Evolutionary conservation across 2,113 vertebrate genomes (phyloP).

Genomic region (Nycticorax nycticorax): DNA sequence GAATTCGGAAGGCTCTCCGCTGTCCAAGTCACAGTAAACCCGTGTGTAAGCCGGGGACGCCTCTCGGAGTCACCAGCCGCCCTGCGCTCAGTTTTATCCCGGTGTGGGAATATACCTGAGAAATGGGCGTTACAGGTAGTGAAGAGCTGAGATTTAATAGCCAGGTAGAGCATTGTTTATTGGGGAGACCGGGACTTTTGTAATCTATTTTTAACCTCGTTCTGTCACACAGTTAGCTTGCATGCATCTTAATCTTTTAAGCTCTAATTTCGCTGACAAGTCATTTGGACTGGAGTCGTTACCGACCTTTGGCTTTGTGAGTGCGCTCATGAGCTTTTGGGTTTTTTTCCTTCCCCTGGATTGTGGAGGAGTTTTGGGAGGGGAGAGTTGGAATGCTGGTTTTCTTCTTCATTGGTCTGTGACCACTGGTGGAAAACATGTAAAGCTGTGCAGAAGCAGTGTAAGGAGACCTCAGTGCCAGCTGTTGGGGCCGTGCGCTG

Average conservation of each 20-base stretch:
- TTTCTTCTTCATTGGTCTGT: background rate
- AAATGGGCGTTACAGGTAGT: background rate
- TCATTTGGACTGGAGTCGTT: conserved; percentile 40
- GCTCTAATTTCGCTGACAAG: conserved; percentile 67
- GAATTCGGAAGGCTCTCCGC: background rate
- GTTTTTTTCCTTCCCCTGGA: background rate
- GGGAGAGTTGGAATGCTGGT: background rate
- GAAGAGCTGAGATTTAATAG: background rate
- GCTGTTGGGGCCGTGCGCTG: background rate
- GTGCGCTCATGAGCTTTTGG: background rate
- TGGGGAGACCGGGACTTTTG: background rate
- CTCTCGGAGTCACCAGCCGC: background rate
- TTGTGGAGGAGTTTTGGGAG: background rate
- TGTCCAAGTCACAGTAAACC: rapidly evolving
- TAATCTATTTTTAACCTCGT: conserved; percentile 10
- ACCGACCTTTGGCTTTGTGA: conserved; percentile 20
- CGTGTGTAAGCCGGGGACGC: too few species aligned
- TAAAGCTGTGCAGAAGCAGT: background rate
- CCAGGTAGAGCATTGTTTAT: background rate
- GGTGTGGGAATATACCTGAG: background rate
- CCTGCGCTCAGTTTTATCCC: rapidly evolving
- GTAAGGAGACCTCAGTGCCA: background rate
- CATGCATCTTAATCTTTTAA: conserved; percentile 75
- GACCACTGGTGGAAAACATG: background rate
- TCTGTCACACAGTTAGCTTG: conserved; percentile 15